Conservation (phyloP, 1,140 invertebrate genomes). For the Choristoneura fumiferana region DNA sequence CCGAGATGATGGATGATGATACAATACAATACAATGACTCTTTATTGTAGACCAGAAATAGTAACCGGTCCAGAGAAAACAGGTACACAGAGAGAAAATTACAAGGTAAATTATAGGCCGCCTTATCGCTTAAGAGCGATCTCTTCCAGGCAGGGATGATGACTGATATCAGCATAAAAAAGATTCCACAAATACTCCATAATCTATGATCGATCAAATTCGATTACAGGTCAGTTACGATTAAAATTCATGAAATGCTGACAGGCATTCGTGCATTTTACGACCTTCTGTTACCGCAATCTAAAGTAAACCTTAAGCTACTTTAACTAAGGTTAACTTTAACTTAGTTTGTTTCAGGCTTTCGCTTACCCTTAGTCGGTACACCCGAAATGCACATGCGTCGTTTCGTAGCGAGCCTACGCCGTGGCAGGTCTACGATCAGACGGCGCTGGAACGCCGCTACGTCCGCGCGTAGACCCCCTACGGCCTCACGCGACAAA, state of each 20-base stretch:
- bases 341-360: slow-evolving; percentile 29
- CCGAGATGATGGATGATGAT: no score
- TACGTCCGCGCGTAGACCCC: slow-evolving; percentile 46
- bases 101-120: no score
- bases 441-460: slow-evolving; percentile 64
- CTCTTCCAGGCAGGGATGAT: no score
- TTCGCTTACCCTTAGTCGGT: slow-evolving; percentile 25
- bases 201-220: slow-evolving; percentile 19
- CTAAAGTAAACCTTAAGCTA: slow-evolving; percentile 29
- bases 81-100: no score
- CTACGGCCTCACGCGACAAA: slow-evolving; percentile 39
- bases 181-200: no score
- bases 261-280: slow-evolving; percentile 24
- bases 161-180: no score
- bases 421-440: slow-evolving; percentile 48
- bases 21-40: no score
- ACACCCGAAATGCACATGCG: slow-evolving; percentile 63
- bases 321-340: slow-evolving; percentile 27
- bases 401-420: slow-evolving; percentile 44
- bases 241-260: slow-evolving; percentile 61
- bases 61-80: no score
- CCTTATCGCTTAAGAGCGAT: no score
- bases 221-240: slow-evolving; percentile 33
- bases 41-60: no score
- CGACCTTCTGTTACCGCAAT: not conserved